Evolutionary conservation across 2,888 invertebrate species (phyloP).

Genomic region (Tetragonisca angustula): DNA sequence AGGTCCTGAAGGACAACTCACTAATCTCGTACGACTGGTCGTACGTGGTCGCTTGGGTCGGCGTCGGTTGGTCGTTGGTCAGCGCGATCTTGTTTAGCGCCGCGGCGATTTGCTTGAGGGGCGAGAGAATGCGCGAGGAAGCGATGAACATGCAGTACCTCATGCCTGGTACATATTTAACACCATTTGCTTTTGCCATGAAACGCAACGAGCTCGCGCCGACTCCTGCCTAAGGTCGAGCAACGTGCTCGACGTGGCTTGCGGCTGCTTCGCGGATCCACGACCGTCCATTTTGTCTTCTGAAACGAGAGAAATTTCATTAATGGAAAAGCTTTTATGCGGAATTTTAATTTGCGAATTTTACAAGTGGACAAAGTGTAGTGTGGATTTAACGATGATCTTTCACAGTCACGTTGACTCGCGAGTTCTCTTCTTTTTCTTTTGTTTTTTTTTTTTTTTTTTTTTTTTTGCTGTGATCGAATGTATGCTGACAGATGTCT

Average conservation of each 20-base stretch:
- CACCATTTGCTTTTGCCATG: conserved; percentile 67
- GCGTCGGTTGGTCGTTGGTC: conserved; percentile 95
- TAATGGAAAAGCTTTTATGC: not conserved
- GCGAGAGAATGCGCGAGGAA: conserved; percentile 96
- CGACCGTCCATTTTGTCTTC: not conserved
- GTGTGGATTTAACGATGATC: too few species aligned
- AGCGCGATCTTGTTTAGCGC: conserved; percentile 96
- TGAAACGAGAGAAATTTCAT: not conserved
- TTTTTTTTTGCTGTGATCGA: not conserved
- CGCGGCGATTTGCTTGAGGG: conserved; percentile 96
- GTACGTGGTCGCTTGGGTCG: conserved; percentile 98
- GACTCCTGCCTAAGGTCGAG: conserved; percentile 19
- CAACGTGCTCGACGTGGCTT: not conserved
- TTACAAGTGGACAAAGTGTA: not conserved
- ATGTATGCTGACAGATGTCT: not conserved
- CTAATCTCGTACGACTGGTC: conserved; percentile 97
- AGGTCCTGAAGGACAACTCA: conserved; percentile 94
- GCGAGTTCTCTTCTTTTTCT: not conserved
- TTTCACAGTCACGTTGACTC: not conserved
- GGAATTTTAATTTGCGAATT: not conserved
- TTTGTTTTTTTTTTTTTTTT: not conserved
- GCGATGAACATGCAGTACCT: conserved; percentile 98
- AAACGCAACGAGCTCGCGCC: conserved; percentile 28
- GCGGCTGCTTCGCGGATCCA: not conserved
- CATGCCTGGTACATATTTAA: conserved; percentile 92